Conservation (phyloP, 1,140 invertebrate genomes). For the Ostrea edulis region DNA sequence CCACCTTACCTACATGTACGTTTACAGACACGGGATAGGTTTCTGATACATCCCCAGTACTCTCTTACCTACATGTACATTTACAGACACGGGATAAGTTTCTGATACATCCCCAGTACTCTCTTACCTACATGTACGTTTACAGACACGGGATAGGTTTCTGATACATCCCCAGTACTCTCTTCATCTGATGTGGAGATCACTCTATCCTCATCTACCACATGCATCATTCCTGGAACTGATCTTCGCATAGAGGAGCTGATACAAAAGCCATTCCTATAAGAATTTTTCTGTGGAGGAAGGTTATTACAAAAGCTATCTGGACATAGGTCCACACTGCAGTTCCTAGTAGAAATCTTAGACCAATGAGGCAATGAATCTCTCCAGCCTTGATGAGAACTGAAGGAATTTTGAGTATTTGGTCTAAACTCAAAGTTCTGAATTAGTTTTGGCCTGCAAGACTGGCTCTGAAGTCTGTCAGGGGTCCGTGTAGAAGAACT, state of each 20-base stretch:
- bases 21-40: background rate
- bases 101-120: background rate
- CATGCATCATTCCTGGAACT: background rate
- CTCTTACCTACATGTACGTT: background rate
- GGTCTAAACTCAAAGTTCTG: background rate
- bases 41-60: background rate
- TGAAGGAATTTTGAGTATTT: background rate
- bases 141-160: background rate
- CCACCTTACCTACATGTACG: background rate
- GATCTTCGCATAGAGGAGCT: background rate
- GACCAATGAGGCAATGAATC: background rate
- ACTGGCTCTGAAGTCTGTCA: background rate
- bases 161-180: background rate
- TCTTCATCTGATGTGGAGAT: constrained; percentile 1
- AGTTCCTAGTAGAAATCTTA: background rate
- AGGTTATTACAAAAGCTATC: background rate
- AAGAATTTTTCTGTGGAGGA: background rate
- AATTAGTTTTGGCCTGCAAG: background rate
- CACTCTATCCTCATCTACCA: background rate
- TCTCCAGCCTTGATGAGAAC: constrained; percentile 12
- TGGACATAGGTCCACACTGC: constrained; percentile 3
- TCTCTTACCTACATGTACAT: background rate
- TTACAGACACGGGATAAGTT: background rate
- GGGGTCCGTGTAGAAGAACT: background rate
- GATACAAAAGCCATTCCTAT: background rate